Conservation (phyloP, 1,140 invertebrate genomes). For the Araneus ventricosus region DNA sequence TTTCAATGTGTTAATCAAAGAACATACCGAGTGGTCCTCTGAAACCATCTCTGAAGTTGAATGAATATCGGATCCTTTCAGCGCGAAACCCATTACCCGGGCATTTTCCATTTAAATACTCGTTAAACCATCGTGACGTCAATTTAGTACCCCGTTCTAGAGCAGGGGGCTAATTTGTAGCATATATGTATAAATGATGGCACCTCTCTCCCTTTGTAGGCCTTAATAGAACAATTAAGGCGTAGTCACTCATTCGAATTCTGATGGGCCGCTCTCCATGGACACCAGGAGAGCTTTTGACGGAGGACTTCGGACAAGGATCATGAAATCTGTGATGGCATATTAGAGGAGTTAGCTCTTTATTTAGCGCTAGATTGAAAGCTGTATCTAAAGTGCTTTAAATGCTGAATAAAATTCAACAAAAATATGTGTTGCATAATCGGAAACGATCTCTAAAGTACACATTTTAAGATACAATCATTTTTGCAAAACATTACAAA, state of each 20-base stretch:
- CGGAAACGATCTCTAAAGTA: no score
- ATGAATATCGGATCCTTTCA: neutral
- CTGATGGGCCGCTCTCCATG: neutral
- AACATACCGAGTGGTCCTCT: neutral
- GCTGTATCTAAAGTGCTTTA: no score
- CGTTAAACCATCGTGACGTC: slow-evolving; percentile 34
- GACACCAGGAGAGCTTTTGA: neutral
- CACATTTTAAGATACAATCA: no score
- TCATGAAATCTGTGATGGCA: neutral
- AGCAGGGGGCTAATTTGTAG: slow-evolving; percentile 17
- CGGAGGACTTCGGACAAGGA: neutral
- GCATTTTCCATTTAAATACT: slow-evolving; percentile 19
- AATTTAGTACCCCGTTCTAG: neutral
- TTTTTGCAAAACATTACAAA: no score
- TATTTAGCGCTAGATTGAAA: no score
- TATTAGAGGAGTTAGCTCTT: neutral
- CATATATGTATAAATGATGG: neutral
- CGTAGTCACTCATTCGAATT: slow-evolving; percentile 1
- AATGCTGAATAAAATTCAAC: no score
- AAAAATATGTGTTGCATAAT: no score
- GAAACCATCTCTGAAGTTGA: neutral
- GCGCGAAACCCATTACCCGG: neutral
- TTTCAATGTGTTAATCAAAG: neutral
- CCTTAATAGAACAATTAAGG: slow-evolving; percentile 48
- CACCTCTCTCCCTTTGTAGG: neutral